Conservation (phyloP, 1,140 invertebrate species). For the Bombus consobrinus region DNA sequence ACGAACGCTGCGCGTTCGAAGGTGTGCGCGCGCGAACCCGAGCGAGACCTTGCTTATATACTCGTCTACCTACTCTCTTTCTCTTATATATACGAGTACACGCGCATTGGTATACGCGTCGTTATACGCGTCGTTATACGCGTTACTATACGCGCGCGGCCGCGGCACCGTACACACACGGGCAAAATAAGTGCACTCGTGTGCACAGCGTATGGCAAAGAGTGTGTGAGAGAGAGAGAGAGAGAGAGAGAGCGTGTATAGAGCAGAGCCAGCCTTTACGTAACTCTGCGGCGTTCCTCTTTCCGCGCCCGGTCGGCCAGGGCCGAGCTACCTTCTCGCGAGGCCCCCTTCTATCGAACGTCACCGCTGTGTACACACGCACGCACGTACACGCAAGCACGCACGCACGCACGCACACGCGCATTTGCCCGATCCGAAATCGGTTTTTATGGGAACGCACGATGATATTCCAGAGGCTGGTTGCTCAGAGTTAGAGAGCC, state of each 20-base stretch:
- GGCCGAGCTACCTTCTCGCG: slow-evolving; percentile 24
- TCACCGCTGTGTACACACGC: not conserved
- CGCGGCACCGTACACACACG: slow-evolving; percentile 4
- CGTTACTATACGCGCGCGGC: not conserved
- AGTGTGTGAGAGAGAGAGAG: too few relatives aligned
- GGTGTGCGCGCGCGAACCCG: not conserved
- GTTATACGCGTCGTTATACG: not conserved
- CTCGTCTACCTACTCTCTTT: not conserved
- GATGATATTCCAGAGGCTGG: slow-evolving; percentile 1
- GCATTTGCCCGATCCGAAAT: not conserved
- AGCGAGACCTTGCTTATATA: not conserved
- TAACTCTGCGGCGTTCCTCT: slow-evolving; percentile 68
- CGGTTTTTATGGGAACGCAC: not conserved
- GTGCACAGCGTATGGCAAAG: slow-evolving; percentile 20
- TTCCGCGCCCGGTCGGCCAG: slow-evolving; percentile 56
- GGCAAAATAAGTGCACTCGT: slow-evolving; percentile 62
- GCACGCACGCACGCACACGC: too few relatives aligned
- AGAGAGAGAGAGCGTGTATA: not conserved
- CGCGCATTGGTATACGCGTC: not conserved
- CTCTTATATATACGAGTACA: not conserved
- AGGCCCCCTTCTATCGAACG: not conserved
- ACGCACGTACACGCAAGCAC: too few relatives aligned
- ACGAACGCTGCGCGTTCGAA: not conserved
- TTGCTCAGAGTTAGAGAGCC: not conserved
- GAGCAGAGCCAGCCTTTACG: slow-evolving; percentile 64